Base-by-base conservation (phyloP, 2,113 vertebrate genomes). In the Callaeas wilsoni region DNA sequence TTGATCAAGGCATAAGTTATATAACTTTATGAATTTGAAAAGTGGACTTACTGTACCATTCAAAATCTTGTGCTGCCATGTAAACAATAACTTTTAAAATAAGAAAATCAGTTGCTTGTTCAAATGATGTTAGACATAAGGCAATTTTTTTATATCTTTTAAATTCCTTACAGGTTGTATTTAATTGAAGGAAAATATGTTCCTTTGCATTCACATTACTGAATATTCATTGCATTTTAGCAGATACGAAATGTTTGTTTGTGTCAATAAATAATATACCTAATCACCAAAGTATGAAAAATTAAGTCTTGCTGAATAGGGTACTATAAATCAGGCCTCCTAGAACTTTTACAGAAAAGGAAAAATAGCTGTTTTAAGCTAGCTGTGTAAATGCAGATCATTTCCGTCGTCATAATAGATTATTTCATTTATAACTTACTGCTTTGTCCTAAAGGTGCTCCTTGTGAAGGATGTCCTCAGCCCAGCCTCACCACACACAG, bases 191-290 rank as follows among this genome's bases (percentile, higher is more conserved):
- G 87, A 94, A 97, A 97, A 94, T 7, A 85, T 87, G 80, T 94
- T 89, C 84, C 64, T 95, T 92, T 96, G 90, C 73, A 44, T 85
- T 96, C 59, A 10, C 68, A 56, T 96, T 97, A 82, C 92, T 96
- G 97, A 95, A 87, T 96, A 96, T 90, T 97, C 32, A 7, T 95
- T 94, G 93, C 93, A 79, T 97, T 96, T 96, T 96, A 93, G 82
- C 84, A 96, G 95, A 89, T 84, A 86, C 23, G 27, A 96, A 97
- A 87, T 89, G 73, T 94, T 93, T 67, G 17, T 93, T 69, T 76
- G 68, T 94, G 91, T 96, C 94, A 59, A 93, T 93, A 96, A 97
- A 89, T 97, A 96, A 94, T 62, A 35, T 71, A 82, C 73, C 84
- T 96, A 93, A 95, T 94, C 83, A 94, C 39, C 75, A 92, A 97